A percentile compares a stretch with the other conserved stretches of the same genome.
These are phyloP conservation scores for Percopsis transmontana DNA, from an alignment of 2,113 vertebrate genomes.

Conservation along the genomic window DNA sequence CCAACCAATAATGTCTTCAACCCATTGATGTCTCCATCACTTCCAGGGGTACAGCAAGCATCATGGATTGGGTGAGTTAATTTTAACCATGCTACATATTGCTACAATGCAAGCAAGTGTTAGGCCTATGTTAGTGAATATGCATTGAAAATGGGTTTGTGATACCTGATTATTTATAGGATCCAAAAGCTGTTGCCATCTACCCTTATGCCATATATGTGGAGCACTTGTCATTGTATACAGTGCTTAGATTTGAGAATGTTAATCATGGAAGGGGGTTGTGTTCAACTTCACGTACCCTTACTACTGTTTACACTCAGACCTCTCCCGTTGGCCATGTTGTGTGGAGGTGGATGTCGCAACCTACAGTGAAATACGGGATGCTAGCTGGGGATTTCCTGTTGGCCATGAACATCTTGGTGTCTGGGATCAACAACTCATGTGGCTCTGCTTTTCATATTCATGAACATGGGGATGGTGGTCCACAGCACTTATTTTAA, in stretches of 20 bases:
- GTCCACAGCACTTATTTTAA: background rate
- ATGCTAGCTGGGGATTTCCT: no score
- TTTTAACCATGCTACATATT: constrained; percentile 12
- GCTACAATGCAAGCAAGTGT: constrained; percentile 12
- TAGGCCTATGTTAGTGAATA: constrained; percentile 1
- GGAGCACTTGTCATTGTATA: no score
- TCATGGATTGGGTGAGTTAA: constrained; percentile 17
- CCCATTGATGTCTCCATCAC: constrained; percentile 11
- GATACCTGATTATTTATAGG: constrained; percentile 1
- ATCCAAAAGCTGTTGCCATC: no score
- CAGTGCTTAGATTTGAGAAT: no score
- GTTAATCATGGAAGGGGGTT: no score
- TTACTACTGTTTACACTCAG: background rate
- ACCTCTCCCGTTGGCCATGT: background rate
- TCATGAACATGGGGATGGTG: background rate
- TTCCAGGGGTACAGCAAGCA: constrained; percentile 12
- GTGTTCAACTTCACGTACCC: no score
- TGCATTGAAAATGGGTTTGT: background rate
- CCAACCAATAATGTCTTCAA: background rate
- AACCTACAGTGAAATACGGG: background rate
- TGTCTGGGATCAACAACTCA: background rate
- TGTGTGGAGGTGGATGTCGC: background rate
- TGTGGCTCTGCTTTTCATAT: background rate
- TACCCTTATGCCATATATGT: no score
- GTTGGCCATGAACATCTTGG: no score